Percentiles rank a stretch among this genome's conserved stretches.
These are phyloP conservation scores for Nycticorax nycticorax DNA, from an alignment of 2,113 vertebrate species.

Conservation along the genomic window DNA sequence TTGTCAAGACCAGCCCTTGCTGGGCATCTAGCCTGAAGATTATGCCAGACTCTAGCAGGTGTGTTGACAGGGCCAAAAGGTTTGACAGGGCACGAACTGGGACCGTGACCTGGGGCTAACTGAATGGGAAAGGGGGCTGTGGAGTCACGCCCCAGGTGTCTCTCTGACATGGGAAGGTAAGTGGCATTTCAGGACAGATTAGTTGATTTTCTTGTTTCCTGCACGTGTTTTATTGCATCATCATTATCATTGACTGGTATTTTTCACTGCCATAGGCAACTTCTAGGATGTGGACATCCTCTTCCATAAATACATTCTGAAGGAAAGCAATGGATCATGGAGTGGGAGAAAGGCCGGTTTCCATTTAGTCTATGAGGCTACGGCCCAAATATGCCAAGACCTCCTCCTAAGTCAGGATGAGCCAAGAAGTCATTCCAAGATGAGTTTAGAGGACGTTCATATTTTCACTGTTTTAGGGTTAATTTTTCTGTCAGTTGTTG, in stretches of 20 bases:
- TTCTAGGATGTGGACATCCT: neutral
- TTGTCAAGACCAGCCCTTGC: neutral
- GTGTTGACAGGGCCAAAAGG: neutral
- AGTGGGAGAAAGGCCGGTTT: neutral
- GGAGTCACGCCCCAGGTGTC: neutral
- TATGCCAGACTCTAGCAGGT: neutral
- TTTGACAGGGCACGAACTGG: neutral
- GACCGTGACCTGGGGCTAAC: neutral
- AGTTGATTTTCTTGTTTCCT: neutral
- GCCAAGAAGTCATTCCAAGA: neutral
- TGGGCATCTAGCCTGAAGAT: neutral
- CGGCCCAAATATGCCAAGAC: neutral
- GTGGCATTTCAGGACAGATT: neutral
- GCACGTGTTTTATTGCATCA: neutral
- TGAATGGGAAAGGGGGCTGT: neutral
- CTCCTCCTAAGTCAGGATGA: neutral
- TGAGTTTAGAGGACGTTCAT: neutral
- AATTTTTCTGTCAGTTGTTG: neutral
- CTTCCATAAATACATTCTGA: neutral
- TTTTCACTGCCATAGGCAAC: neutral
- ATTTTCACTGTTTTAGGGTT: neutral
- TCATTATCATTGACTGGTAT: neutral
- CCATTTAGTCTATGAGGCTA: neutral
- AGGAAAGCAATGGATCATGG: neutral
- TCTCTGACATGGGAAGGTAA: neutral